Conservation (phyloP, 2,113 vertebrate genomes). For the Pitta sordida region DNA sequence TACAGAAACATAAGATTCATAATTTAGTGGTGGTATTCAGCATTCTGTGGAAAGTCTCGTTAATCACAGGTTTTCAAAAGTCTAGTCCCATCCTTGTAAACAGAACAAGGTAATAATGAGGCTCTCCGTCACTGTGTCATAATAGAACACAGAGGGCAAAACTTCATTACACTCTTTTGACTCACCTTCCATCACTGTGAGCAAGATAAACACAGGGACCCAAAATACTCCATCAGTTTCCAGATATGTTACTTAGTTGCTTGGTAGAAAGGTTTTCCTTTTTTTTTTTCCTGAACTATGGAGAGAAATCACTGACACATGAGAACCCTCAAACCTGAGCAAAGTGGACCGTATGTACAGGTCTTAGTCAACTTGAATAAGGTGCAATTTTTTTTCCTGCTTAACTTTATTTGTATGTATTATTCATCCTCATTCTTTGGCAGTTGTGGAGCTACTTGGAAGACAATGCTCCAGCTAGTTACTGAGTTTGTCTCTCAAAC, state of each 20-base stretch:
- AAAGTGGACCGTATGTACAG: background rate
- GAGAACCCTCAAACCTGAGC: background rate
- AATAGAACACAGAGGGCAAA: constrained; percentile 61
- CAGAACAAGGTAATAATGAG: constrained; percentile 66
- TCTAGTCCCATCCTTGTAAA: constrained; percentile 46
- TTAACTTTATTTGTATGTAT: constrained; percentile 28
- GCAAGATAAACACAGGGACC: constrained; percentile 32
- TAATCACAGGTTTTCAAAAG: constrained; percentile 41
- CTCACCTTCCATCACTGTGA: constrained; percentile 61
- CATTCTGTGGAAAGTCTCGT: background rate
- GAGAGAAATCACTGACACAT: background rate
- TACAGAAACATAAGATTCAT: background rate
- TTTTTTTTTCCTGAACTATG: background rate
- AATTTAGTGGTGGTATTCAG: constrained; percentile 1
- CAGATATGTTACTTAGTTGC: background rate
- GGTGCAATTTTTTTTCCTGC: background rate
- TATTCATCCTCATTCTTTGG: background rate
- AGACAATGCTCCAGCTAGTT: constrained; percentile 32
- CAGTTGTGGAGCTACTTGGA: constrained; percentile 48
- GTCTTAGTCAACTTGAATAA: constrained; percentile 3
- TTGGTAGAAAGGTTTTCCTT: constrained; percentile 2
- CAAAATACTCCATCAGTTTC: constrained; percentile 49
- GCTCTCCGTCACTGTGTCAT: constrained; percentile 70
- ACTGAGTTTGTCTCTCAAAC: constrained; percentile 30
- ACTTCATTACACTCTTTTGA: constrained; percentile 56